Evolutionary conservation across 2,888 invertebrate genomes (phyloP), one percentile per base, ranked within the genome.

Genomic region (Cryptus armator): DNA sequence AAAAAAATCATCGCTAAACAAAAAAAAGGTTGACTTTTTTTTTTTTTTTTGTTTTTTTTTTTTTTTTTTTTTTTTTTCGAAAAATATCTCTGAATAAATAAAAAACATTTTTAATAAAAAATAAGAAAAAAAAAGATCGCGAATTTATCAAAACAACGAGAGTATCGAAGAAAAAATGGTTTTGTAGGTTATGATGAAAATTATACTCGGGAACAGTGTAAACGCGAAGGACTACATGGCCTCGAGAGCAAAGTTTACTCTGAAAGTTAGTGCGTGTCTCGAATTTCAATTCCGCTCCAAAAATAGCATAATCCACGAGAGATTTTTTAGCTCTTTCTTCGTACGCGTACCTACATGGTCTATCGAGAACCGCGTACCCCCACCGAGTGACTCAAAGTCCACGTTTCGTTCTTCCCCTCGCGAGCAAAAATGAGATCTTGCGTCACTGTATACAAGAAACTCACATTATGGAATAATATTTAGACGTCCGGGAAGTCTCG

Each of bases 401-500:
- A 71, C 71, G 74, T 29, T 37, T 51, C 32, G 67, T 77, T 77
- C 29, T 62, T 43, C 14, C 48, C 7, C 32, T 56, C 48, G 67
- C 29, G 59, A 71, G 71, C 19, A 78, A 85, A 83, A 79, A 37
- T 14, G 67, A 59, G 59, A 83, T 81, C 72, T 86, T 87, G 82
- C 87, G 87, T 87, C 87, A 87, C 72, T 87, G 87, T 86, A 81
- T 85, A 88, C 66, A 83, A 75, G 67, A 79, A 79, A 44, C 77
- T 76, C 76, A 79, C 82, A 74, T 81, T 81, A 53, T 77, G 80
- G 62, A 79, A 87, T 87, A 89, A 89, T 89, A 89, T 89, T 89
- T 89, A 87, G 85, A 81, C 81, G 81, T 72, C 10, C 79, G 74
- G 71, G 77, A 67, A 85, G 86, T 83, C 85, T 75, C 86, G 56